phyloP scores from a whole-genome alignment of 2,888 invertebrate species.

The Oscheius myriophilus region DNA sequence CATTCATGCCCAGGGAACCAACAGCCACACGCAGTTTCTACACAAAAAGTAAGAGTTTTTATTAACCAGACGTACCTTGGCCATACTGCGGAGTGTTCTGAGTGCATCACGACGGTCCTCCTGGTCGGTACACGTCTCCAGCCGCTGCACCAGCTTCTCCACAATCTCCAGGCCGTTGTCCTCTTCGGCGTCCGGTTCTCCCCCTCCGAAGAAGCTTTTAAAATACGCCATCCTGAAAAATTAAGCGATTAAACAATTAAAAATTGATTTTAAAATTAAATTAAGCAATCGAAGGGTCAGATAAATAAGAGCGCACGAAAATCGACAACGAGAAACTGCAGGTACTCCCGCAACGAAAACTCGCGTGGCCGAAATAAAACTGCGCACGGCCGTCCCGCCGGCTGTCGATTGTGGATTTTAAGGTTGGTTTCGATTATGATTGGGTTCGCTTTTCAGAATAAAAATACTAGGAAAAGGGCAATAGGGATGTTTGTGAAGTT shows the following conservation, averaged over 20 bases:
- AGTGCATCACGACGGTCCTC: constrained; percentile 97
- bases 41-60: constrained; percentile 1
- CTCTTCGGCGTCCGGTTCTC: constrained; percentile 47
- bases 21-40: constrained; percentile 94
- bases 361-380: too few species aligned
- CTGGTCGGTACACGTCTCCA: constrained; percentile 88
- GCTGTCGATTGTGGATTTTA: too few species aligned
- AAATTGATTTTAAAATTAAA: too few species aligned
- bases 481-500: too few species aligned
- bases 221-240: constrained; percentile 60
- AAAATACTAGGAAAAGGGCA: too few species aligned
- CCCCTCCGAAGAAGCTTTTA: constrained; percentile 65
- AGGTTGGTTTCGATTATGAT: too few species aligned
- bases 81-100: constrained; percentile 85
- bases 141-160: constrained; percentile 89
- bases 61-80: constrained; percentile 71
- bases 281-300: too few species aligned
- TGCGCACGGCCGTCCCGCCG: too few species aligned
- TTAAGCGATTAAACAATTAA: not conserved
- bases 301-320: too few species aligned
- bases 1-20: constrained; percentile 88
- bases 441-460: too few species aligned
- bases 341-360: too few species aligned
- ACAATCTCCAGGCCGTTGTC: constrained; percentile 74
- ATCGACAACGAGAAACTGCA: too few species aligned